phyloP scores from a whole-genome alignment of 92 coral and sea anemone genomes.

The Porites rus region DNA sequence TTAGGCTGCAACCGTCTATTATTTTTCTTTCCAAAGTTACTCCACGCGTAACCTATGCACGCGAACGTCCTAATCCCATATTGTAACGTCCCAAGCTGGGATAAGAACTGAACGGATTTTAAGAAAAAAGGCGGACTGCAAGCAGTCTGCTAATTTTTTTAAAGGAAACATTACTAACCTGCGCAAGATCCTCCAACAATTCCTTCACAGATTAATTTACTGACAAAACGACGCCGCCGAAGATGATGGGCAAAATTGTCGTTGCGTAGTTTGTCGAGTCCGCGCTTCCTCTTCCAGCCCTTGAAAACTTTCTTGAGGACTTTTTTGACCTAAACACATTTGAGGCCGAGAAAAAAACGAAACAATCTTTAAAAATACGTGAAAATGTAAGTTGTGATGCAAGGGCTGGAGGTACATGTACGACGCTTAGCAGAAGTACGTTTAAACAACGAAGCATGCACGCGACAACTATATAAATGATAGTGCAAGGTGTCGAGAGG shows the following conservation, averaged over 20 bases:
- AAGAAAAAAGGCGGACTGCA: too few relatives aligned
- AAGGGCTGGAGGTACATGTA: background rate
- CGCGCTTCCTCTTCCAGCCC: slow-evolving; percentile 97
- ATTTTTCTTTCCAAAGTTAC: too few relatives aligned
- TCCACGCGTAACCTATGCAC: too few relatives aligned
- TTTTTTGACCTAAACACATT: slow-evolving; percentile 56
- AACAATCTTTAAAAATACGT: too few relatives aligned
- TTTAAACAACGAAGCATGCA: too few relatives aligned
- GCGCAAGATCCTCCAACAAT: slow-evolving; percentile 89
- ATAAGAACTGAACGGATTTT: too few relatives aligned
- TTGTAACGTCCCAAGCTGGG: too few relatives aligned
- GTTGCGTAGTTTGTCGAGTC: slow-evolving; percentile 77
- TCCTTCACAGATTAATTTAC: slow-evolving; percentile 94
- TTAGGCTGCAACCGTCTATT: too few relatives aligned
- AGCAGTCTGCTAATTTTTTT: too few relatives aligned
- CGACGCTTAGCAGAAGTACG: background rate
- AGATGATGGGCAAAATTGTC: slow-evolving; percentile 88
- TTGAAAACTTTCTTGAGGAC: slow-evolving; percentile 85
- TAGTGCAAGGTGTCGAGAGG: too few relatives aligned
- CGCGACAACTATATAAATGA: too few relatives aligned
- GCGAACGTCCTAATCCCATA: too few relatives aligned
- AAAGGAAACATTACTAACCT: slow-evolving; percentile 46
- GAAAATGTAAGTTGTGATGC: background rate
- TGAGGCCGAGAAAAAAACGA: background rate
- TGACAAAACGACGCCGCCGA: slow-evolving; percentile 89